Conservation (phyloP, 2,888 invertebrate genomes). For the Therioaphis trifolii region DNA sequence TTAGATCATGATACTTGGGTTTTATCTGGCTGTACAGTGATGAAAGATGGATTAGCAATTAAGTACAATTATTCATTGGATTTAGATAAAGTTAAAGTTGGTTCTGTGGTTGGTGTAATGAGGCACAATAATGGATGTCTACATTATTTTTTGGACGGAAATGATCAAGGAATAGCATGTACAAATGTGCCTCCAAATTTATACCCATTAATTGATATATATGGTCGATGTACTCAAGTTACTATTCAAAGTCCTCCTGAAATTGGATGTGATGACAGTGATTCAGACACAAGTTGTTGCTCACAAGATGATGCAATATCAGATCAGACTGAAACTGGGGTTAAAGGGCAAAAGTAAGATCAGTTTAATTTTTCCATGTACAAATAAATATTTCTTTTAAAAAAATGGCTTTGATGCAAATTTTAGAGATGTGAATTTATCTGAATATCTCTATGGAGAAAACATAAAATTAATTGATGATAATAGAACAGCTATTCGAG, state of each 20-base stretch:
- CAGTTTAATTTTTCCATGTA: background rate
- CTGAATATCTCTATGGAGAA: slow-evolving; percentile 71
- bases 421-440: slow-evolving; percentile 53
- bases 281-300: slow-evolving; percentile 50
- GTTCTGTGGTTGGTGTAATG: slow-evolving; percentile 81
- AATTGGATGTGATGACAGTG: slow-evolving; percentile 50
- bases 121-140: slow-evolving; percentile 84
- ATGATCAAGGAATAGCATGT: slow-evolving; percentile 88
- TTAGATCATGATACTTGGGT: slow-evolving; percentile 92
- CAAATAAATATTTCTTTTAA: background rate
- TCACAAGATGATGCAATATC: slow-evolving; percentile 50
- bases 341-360: slow-evolving; percentile 47
- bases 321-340: slow-evolving; percentile 46
- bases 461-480: slow-evolving; percentile 78
- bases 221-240: slow-evolving; percentile 94
- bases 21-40: slow-evolving; percentile 87
- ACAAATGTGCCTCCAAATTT: slow-evolving; percentile 82
- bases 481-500: slow-evolving; percentile 75
- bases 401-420: background rate
- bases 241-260: slow-evolving; percentile 65
- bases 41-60: slow-evolving; percentile 88
- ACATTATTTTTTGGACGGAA: slow-evolving; percentile 87
- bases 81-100: slow-evolving; percentile 82
- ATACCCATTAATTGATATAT: slow-evolving; percentile 94
- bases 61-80: slow-evolving; percentile 87